Evolutionary conservation across 2,888 invertebrate species (phyloP), one percentile per base, ranked within the genome.

Genomic region (Silvanus unidentatus): DNA sequence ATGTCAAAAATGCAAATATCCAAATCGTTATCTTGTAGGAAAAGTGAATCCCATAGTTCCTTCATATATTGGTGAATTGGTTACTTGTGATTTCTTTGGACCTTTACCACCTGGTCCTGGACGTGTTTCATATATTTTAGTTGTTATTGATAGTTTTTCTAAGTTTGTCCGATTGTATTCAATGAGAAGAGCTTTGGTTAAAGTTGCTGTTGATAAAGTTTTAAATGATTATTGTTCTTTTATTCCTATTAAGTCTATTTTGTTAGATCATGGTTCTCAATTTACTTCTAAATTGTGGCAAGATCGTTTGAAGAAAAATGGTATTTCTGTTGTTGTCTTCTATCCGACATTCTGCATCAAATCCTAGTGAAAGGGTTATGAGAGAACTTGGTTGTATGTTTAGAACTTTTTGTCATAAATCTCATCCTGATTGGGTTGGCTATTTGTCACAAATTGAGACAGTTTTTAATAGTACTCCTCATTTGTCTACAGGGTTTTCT

Each of bases 131-230:
- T 54, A 55, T 36, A 52, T 57, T 34, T 54, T 58, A 6, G 55
- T 59, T 2, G 40, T 52, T 6, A 39, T 59, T 6, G 3, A 59
- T 42, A 16, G 41, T 11, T 56, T 56, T 38, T 49, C 53, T 10
- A 59, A 57, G 43, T 53, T 50, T 48, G 49, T 57, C 2, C 47
- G 42, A 12, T 39, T 58, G 2, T 57, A 55, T 41, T 40, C 54
- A 3, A 8, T 47, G 9, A 41, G 40, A 1, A 49, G 50, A 2
- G 49, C 54, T 1, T 8, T 22, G 8, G 36, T 28, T 37, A 34
- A 27, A 42, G 41, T 44, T 13, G 46, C 47, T 6, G 41, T 44
- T 3, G 32, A 40, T 1, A 44, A 42, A 30, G 22, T 48, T 10
- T 3, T 48, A 2, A n/a, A 47, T 2, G 44, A 49, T 12, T 50